Base-by-base conservation (phyloP, 92 coral and sea anemone genomes). In the Umimayanthus chanpuru region DNA sequence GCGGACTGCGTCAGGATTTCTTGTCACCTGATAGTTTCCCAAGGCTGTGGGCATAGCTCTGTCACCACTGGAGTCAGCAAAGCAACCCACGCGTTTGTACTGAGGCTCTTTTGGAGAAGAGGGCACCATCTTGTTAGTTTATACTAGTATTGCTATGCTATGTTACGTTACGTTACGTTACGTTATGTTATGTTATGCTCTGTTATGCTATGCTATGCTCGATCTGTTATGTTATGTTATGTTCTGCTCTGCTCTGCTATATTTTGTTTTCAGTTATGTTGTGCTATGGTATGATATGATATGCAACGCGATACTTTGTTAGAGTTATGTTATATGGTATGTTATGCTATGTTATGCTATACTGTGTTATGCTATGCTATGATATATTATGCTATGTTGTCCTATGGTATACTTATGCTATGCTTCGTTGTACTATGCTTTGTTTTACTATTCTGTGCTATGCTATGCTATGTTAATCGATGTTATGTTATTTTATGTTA, bases 41-140 rank as follows among this genome's bases (percentile, higher is more conserved):
- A 83, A 8, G 20, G 77, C 66, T 15, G 77, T 83, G 9, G 77
- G 77, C 67, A 83, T 47, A 12, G 87, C 87, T 49, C 78, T 71
- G 87, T 70, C 78, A 68, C 16, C 21, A 5, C 44, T 68, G n/a
- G 56, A 41, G 18, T 83, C 87, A 18, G 26, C 29, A 71, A 44
- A 83, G n/a, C 87, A 83, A 12, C 87, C 87, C 55, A 70, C 39
- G 44, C 77, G 23, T 26, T 21, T 70, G 77, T 70, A 28, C 40
- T 83, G 78, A 6, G 25, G 28, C 43, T 44, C 64, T 83, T 28
- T 43, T 36, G 79, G 44, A 6, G 40, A 39, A 74, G 9, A 61
- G 68, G 68, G 21, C 26, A 61, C 2, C 68, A 20, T 61, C n/a
- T 21, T 56, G 65, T 56, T 61, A 61, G 9, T 23, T 20, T 61